These are phyloP conservation scores for Fregetta grallaria DNA, from an alignment of 2,113 vertebrate species.

Conservation along the genomic window DNA sequence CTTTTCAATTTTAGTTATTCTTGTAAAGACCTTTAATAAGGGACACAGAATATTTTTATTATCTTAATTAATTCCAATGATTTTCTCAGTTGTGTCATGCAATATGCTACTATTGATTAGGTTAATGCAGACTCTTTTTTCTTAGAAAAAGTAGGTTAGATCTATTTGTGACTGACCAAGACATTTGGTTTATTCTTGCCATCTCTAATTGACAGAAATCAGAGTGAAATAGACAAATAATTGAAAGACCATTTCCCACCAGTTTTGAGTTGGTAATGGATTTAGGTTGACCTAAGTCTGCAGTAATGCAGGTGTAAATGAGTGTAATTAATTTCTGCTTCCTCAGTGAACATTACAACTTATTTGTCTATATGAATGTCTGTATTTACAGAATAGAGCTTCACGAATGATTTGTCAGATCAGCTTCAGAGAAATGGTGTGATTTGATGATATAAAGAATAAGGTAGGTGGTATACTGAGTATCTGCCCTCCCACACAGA, in stretches of 20 bases:
- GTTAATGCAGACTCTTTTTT: background rate
- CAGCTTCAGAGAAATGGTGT: background rate
- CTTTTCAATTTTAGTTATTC: conserved; percentile 43
- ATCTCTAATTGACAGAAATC: background rate
- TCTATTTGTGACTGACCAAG: background rate
- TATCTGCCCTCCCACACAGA: background rate
- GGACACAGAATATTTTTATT: conserved; percentile 44
- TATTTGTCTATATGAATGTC: background rate
- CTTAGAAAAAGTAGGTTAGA: background rate
- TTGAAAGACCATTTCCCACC: background rate
- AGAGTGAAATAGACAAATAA: background rate
- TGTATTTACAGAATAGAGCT: background rate
- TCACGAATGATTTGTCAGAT: background rate
- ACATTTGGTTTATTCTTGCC: background rate
- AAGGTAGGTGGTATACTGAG: background rate
- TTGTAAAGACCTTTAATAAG: conserved; percentile 5
- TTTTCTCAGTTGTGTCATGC: background rate
- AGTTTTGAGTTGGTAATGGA: background rate
- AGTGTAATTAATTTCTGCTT: background rate
- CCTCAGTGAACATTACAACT: background rate
- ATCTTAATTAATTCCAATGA: conserved; percentile 14
- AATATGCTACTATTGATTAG: conserved; percentile 42
- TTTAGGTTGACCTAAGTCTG: background rate
- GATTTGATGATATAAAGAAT: background rate
- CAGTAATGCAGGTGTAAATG: background rate